A percentile compares a stretch with the other conserved stretches of the same genome.
Conservation (phyloP, 64 coral and sea anemone species). For the Anthopleura sola region DNA sequence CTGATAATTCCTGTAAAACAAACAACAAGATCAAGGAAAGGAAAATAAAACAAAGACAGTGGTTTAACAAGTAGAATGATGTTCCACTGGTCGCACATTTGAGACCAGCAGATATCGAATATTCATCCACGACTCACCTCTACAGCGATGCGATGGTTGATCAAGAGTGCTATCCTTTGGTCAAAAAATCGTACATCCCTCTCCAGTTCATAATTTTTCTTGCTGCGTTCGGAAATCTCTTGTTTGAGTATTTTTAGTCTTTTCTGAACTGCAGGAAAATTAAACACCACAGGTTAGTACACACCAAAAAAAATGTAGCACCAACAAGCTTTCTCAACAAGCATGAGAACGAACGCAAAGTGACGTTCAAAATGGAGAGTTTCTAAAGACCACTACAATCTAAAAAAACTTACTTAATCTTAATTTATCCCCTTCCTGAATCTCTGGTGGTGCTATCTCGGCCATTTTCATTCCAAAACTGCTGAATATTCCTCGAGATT, state of each 20-base stretch:
- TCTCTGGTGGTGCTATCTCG: background rate
- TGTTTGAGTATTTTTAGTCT: slow-evolving; percentile 74
- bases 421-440: slow-evolving; percentile 31
- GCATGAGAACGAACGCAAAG: background rate
- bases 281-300: background rate
- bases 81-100: slow-evolving; percentile 12
- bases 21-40: slow-evolving; percentile 9
- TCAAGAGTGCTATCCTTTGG: slow-evolving; percentile 88
- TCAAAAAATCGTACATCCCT: slow-evolving; percentile 94
- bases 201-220: slow-evolving; percentile 94
- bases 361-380: background rate
- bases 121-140: slow-evolving; percentile 48
- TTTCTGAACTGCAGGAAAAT: slow-evolving; percentile 62
- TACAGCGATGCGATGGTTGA: slow-evolving; percentile 85
- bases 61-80: background rate
- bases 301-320: background rate
- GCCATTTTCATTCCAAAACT: slow-evolving; percentile 16
- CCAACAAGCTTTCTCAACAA: background rate
- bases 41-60: background rate
- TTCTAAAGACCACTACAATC: background rate
- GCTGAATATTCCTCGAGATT: background rate
- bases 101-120: background rate
- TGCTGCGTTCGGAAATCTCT: slow-evolving; percentile 89
- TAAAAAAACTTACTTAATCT: slow-evolving; percentile 26
- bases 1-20: slow-evolving; percentile 27